These are phyloP conservation scores for Polietes domitor DNA, from an alignment of 2,888 invertebrate species.

Conservation along the genomic window DNA sequence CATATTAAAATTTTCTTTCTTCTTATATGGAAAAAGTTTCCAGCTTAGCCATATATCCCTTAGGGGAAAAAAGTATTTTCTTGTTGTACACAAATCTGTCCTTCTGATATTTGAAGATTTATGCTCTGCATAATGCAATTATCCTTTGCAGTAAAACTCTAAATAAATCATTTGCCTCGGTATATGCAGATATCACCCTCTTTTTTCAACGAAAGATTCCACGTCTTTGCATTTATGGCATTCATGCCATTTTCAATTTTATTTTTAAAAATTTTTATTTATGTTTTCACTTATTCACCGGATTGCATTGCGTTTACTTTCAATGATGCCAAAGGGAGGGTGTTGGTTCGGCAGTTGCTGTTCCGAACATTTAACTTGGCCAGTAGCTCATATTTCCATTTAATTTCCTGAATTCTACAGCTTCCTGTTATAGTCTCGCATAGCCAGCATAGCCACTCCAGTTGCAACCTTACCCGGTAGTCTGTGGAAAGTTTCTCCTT, in stretches of 20 bases:
- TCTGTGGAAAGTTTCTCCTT: no score
- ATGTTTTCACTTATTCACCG: slow-evolving; percentile 13
- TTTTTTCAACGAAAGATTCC: no score
- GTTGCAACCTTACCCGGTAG: no score
- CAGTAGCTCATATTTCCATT: slow-evolving; percentile 1
- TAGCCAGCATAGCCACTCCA: no score
- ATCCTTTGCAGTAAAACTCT: neutral
- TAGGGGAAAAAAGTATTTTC: no score
- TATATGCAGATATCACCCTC: no score
- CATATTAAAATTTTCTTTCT: no score
- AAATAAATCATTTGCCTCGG: neutral
- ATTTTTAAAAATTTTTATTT: neutral
- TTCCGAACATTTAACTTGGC: neutral
- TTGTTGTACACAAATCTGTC: no score
- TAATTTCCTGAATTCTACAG: slow-evolving; percentile 3
- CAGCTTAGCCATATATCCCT: no score
- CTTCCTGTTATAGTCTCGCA: neutral
- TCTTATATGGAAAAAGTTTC: no score
- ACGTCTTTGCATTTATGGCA: no score
- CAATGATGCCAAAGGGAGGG: neutral
- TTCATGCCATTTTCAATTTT: neutral
- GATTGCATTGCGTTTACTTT: neutral
- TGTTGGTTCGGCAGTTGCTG: neutral
- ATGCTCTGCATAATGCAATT: neutral
- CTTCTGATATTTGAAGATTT: neutral